Evolutionary conservation across 2,888 invertebrate genomes (phyloP), one percentile per base, ranked within the genome.

Genomic region (Aleiodes alternator): DNA sequence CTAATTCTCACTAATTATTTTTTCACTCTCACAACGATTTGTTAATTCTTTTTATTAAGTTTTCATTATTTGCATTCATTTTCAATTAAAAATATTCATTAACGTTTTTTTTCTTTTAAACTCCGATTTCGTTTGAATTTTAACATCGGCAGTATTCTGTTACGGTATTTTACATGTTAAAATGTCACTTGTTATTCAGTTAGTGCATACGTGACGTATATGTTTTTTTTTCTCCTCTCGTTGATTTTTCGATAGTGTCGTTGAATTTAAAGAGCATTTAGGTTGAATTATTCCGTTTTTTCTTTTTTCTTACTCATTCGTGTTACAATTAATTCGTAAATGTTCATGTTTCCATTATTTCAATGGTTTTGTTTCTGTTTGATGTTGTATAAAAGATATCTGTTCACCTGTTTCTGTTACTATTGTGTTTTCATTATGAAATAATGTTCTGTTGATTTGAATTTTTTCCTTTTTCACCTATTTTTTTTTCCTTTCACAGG

Each of bases 31-130:
- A 16, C 59, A 68, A 43, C 66, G 38, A 59, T 14, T 70, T 69
- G 72, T 74, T 77, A 59, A 66, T 73, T 68, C 34, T 78, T 74
- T 74, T 57, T 51, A 73, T 77, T 75, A 66, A 71, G 75, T 78
- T 79, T 74, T 23, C 38, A 53, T 53, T 75, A 14, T 5, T 64
- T 61, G 4, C 38, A 14, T 69, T 78, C 23, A 55, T 71, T 59
- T 23, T 51, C n/a, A 69, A 68, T 43, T n/a, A 70, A 75, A 51
- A 66, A 57, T 73, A 61, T 69, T 73, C 71, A 69, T 77, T 77
- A 64, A 77, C 69, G 73, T 69, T 57, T 50, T 23, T 23, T 23
- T 50, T 23, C 2, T 23, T 23, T 72, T 78, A n/a, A 31, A 59
- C 38, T 59, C n/a, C 59, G 59, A 59, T 59, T 34, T 64, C 14